These are phyloP conservation scores for Cerceris ruficornis DNA, from an alignment of 2,888 invertebrate species.

Conservation along the genomic window DNA sequence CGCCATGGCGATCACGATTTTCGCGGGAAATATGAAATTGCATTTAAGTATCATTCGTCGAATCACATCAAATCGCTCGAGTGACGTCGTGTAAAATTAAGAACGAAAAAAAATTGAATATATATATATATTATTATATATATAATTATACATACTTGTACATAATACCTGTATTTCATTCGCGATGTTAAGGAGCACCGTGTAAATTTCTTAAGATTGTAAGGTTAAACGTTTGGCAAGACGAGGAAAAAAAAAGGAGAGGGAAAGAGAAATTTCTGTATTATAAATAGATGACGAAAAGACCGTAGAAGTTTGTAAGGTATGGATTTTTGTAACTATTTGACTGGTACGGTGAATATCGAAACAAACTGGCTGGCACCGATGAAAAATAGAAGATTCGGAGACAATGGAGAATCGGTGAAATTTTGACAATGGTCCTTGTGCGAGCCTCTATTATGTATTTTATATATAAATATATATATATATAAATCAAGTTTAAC, in stretches of 20 bases:
- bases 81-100: conserved; percentile 41
- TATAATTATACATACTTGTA: conserved; percentile 76
- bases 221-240: conserved; percentile 71
- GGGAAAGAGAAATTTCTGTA: conserved; percentile 75
- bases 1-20: conserved; percentile 33
- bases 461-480: conserved; percentile 76
- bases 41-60: conserved; percentile 70
- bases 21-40: conserved; percentile 63
- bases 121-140: conserved; percentile 67
- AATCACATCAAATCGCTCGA: conserved; percentile 55
- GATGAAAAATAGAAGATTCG: conserved; percentile 58
- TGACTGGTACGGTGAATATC: conserved; percentile 62
- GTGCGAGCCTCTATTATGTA: conserved; percentile 80
- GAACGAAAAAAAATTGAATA: conserved; percentile 48
- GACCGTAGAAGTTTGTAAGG: conserved; percentile 76
- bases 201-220: conserved; percentile 76
- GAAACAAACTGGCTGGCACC: conserved; percentile 57
- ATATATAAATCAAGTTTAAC: conserved; percentile 73
- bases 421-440: conserved; percentile 68
- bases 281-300: conserved; percentile 78
- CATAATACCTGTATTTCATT: conserved; percentile 78
- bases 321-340: conserved; percentile 78
- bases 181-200: conserved; percentile 75
- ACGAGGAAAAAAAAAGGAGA: conserved; percentile 66
- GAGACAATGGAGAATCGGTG: conserved; percentile 50